Conservation (phyloP, 2,113 vertebrate species). For the Scytalopus superciliaris region DNA sequence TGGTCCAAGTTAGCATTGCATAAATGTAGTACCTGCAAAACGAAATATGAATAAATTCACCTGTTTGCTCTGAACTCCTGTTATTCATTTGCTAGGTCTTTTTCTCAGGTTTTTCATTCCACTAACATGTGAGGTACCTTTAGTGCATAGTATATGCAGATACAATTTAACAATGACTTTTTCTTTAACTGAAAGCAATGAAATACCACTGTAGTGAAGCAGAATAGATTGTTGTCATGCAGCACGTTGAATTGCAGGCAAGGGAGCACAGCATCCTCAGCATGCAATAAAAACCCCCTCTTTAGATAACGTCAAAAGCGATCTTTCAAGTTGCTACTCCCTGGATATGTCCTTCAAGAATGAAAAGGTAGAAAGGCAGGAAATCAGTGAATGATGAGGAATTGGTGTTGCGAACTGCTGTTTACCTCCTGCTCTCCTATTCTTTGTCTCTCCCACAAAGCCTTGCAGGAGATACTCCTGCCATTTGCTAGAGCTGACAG, state of each 20-base stretch:
- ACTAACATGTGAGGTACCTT: neutral
- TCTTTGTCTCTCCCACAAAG: neutral
- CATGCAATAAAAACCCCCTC: neutral
- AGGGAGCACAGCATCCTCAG: neutral
- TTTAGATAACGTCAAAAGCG: neutral
- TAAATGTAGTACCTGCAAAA: slow-evolving; percentile 13
- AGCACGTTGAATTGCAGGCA: neutral
- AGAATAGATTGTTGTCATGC: neutral
- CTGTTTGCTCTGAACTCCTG: slow-evolving; percentile 1
- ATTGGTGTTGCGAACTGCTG: neutral
- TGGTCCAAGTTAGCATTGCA: slow-evolving; percentile 36
- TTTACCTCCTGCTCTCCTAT: neutral
- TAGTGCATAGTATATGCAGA: neutral
- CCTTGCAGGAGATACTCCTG: neutral
- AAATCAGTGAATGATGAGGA: neutral
- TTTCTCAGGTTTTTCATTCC: neutral
- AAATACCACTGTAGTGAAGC: neutral
- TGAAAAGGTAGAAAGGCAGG: neutral
- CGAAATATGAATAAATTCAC: slow-evolving; percentile 51
- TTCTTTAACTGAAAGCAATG: neutral
- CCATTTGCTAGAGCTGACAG: neutral
- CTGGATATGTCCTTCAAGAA: neutral
- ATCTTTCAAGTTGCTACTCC: neutral
- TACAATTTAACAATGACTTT: neutral
- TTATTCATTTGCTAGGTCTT: neutral